A percentile compares a stretch with the other conserved stretches of the same genome.
Conservation (phyloP, 2,797 vertebrate genomes). For the Delichon dasypus region DNA sequence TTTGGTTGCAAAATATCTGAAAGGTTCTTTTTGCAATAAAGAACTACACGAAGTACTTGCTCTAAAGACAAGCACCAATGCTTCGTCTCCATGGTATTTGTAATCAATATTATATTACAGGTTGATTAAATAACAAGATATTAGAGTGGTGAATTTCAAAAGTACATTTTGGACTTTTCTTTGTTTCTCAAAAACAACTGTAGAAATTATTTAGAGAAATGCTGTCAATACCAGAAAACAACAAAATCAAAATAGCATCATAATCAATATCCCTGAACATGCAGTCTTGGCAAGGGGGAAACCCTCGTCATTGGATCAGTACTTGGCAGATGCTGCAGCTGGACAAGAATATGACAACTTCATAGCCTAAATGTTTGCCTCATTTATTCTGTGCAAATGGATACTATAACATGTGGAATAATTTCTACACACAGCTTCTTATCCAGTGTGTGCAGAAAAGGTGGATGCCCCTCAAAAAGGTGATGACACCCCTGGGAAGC, state of each 20-base stretch:
- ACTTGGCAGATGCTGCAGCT: background rate
- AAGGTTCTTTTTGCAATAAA: conserved; percentile 56
- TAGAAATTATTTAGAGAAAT: conserved; percentile 37
- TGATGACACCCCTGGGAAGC: background rate
- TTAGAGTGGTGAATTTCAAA: conserved; percentile 28
- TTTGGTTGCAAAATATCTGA: conserved; percentile 46
- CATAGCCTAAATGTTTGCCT: background rate
- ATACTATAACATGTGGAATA: background rate
- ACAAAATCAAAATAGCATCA: background rate
- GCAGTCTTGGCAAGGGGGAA: background rate
- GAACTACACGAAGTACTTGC: conserved; percentile 17
- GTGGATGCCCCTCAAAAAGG: background rate
- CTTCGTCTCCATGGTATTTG: conserved; percentile 31
- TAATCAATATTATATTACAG: conserved; percentile 53
- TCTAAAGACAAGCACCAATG: conserved; percentile 11
- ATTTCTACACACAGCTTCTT: background rate
- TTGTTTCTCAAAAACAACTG: conserved; percentile 1
- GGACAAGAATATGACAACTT: background rate
- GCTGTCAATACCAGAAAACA: conserved; percentile 12
- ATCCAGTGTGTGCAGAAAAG: background rate
- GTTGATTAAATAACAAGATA: conserved; percentile 54
- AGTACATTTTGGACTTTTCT: conserved; percentile 10
- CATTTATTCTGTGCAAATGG: background rate
- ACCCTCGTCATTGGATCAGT: background rate
- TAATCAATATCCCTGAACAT: background rate